Evolutionary conservation across 2,888 invertebrate genomes (phyloP).

Genomic region (Slavum lentiscoides): DNA sequence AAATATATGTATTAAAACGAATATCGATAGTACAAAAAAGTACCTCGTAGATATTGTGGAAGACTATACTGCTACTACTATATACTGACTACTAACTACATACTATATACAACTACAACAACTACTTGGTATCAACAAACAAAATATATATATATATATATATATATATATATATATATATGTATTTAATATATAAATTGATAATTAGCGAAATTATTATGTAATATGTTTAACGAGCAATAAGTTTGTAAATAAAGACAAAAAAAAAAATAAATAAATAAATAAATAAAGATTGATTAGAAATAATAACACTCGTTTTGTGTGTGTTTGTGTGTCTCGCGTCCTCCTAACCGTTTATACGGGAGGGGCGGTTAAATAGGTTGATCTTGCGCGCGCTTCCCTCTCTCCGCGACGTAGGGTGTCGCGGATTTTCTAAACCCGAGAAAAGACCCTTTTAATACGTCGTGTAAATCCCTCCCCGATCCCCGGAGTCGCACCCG

Average conservation of each 20-base stretch:
- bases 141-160: conserved; percentile 42
- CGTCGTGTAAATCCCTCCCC: neutral
- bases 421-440: conserved; percentile 30
- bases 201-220: conserved; percentile 36
- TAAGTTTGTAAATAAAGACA: conserved; percentile 46
- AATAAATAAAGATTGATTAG: conserved; percentile 49
- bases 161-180: conserved; percentile 36
- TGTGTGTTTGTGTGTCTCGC: neutral
- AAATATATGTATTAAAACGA: conserved; percentile 12
- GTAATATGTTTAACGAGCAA: conserved; percentile 50
- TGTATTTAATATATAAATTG: conserved; percentile 8
- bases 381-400: conserved; percentile 13
- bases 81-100: neutral
- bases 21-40: conserved; percentile 53
- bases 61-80: conserved; percentile 46
- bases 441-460: conserved; percentile 39
- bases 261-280: neutral
- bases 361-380: conserved; percentile 14
- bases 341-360: too few relatives aligned
- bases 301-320: conserved; percentile 13
- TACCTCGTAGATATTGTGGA: conserved; percentile 53
- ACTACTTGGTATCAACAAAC: conserved; percentile 51
- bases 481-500: neutral
- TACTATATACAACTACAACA: neutral
- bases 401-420: neutral